Evolutionary conservation across 2,113 vertebrate species (phyloP), one percentile per base, ranked within the genome.

Genomic region (Bos javanicus): DNA sequence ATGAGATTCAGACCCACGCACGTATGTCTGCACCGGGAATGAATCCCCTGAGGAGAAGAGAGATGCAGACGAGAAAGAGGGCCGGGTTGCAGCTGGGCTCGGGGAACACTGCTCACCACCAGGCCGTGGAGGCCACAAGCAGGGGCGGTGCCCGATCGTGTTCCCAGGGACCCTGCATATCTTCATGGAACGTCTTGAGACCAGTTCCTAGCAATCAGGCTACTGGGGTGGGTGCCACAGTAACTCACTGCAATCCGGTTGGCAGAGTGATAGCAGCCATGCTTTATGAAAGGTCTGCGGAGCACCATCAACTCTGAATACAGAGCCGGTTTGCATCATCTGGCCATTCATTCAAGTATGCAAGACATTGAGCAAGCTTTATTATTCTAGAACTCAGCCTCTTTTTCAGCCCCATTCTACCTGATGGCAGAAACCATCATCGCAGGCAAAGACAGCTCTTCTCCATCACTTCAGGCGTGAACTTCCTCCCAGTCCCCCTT

Each of bases 91-190:
- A 71, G 78, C 17, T 9, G 8, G 12, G 33, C 43, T 23, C 2
- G 2, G 17, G 48, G 30, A 30, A 23, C 30, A 33, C 48, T 3
- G 17, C 16, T 50, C 16, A 52, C 30, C 2, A 0, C 30, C 30
- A 82, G 30, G 30, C 46, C 5, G 26, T 3, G 6, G 76, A 89
- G 48, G 59, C 7, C 11, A 12, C 0, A 60, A 17, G 62, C 74
- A 48, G 25, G 3, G 23, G 12, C 16, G 25, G 9, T 1, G 6
- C 52, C 25, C 6, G 11, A 2, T 4, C 4, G 6, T 2, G 14
- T 23, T 67, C 15, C 62, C 33, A 19, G 13, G 59, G 46, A 48
- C 10, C 15, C 39, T 21, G 30, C 48, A 14, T 17, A 5, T 56
- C 13, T 54, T 46, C 8, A 12, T 9, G 9, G 17, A 60, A 46